Base-by-base conservation (phyloP, 2,888 invertebrate species). In the Clostera curtula region DNA sequence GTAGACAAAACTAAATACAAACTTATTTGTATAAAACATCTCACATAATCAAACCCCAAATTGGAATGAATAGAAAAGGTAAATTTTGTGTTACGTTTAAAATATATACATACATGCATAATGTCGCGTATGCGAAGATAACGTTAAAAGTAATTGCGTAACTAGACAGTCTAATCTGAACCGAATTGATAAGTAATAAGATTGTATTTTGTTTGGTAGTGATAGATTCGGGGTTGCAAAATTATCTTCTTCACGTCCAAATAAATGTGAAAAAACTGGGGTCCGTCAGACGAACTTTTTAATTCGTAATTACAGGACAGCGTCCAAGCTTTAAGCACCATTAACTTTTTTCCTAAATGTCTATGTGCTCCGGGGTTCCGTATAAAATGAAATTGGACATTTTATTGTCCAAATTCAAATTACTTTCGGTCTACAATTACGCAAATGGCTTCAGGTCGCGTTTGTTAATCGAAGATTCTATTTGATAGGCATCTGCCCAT, bases 301-400 rank as follows among this genome's bases (percentile, higher is more conserved):
- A 83, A 83, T 83, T 80, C 57, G 80, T 83, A 82, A 82, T 83
- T 83, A 82, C 74, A 83, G 80, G 77, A 75, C 77, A 73, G 57
- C 60, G 80, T 69, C 76, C 79, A 64, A 68, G 76, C 79, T 80
- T 74, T 73, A 75, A 70, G 82, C 70, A 62, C 71, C 82, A 80
- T 82, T 83, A 80, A 77, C 77, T 83, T 80, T 79, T 75, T 79
- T 69, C 65, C 66, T 65, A 71, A 77, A 74, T 71, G 69, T 70
- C 73, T 65, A 59, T 61, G 60, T 64, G 61, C 66, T 61, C 40
- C 63, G 62, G 63, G 65, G 62, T 57, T 55, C 61, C 49, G 49
- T 51, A 56, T 57, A 56, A 67, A 60, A 67, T 52, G 61, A 54
- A 64, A 64, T 60, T 58, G 65, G 53, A 58, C 64, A 59, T 68